Evolutionary conservation across 1,140 invertebrate genomes (phyloP).

Genomic region (Drosophila oshimai): DNA sequence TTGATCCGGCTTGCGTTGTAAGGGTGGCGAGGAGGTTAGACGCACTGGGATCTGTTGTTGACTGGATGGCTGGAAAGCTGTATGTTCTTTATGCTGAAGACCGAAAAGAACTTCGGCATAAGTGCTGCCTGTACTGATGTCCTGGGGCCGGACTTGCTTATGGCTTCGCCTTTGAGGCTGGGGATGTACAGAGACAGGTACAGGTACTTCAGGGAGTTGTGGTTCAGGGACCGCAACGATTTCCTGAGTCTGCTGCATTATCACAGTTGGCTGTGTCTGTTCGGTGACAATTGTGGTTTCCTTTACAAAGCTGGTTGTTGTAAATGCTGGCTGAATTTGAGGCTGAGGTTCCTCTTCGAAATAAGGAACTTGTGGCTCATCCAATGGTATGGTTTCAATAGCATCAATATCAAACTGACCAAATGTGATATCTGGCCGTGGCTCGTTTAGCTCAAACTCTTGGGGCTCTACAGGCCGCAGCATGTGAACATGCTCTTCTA

Average conservation of each 20-base stretch:
- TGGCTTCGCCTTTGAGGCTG: slow-evolving; percentile 36
- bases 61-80: slow-evolving; percentile 85
- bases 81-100: slow-evolving; percentile 60
- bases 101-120: slow-evolving; percentile 81
- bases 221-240: background rate
- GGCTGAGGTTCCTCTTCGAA: background rate
- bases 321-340: slow-evolving; percentile 3
- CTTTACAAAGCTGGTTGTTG: slow-evolving; percentile 45
- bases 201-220: background rate
- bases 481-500: slow-evolving; percentile 61
- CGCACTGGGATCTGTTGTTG: slow-evolving; percentile 81
- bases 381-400: slow-evolving; percentile 67
- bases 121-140: slow-evolving; percentile 65
- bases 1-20: slow-evolving; percentile 41
- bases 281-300: slow-evolving; percentile 30
- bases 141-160: slow-evolving; percentile 34
- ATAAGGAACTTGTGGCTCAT: slow-evolving; percentile 6
- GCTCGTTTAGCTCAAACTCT: slow-evolving; percentile 69
- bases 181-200: slow-evolving; percentile 40
- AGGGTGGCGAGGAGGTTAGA: slow-evolving; percentile 46
- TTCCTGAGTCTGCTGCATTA: slow-evolving; percentile 37
- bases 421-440: slow-evolving; percentile 75
- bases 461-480: slow-evolving; percentile 61
- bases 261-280: slow-evolving; percentile 62
- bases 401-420: slow-evolving; percentile 79